Base-by-base conservation (phyloP, 2,797 vertebrate genomes). In the Muraenolepis orangiensis region DNA sequence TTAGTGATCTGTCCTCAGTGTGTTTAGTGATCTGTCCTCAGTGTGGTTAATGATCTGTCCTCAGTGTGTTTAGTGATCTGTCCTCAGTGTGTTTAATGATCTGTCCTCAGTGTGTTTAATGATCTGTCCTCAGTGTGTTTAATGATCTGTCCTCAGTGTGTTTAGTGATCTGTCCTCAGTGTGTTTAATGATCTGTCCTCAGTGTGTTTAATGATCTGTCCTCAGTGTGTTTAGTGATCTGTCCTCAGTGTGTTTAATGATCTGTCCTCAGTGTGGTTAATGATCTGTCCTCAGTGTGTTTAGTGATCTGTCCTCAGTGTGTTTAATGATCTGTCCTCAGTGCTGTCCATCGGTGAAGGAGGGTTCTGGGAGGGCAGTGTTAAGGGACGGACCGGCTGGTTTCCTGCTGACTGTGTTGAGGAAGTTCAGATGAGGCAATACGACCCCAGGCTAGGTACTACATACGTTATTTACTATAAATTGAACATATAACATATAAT, bases 401-500 rank as follows among this genome's bases (percentile, higher is more conserved):
- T 99, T 93, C 97, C 98, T 7, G 98, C 98, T 0, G 97, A 99
- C 89, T 99, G 98, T 32, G 96, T 99, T 0, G 97, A 99, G 79
- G 98, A 99, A 86, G 97, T 99, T 76, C 98, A 98, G 94, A 96
- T 99, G 96, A 94, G 97, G 76, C 97, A 98, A 77, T 97, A 95
- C 13, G 97, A 99, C 80, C 83, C 96, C 0, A 87, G 97, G 78
- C 95, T 96, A 72, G 97, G 97, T 99, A 89, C 1, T 7, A 40
- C n/a, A n/a, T n/a, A n/a, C n/a, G n/a, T n/a, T n/a, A n/a, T n/a
- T n/a, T n/a, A n/a, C n/a, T n/a, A n/a, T n/a, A n/a, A n/a, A n/a
- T n/a, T n/a, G n/a, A n/a, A n/a, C n/a, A n/a, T n/a, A n/a, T n/a
- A n/a, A n/a, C n/a, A n/a, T n/a, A n/a, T n/a, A n/a, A n/a, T n/a